Percentiles rank a stretch among this genome's conserved stretches.
Evolutionary conservation across 2,113 vertebrate genomes (phyloP).

Genomic region (Sphaerodactylus townsendi): DNA sequence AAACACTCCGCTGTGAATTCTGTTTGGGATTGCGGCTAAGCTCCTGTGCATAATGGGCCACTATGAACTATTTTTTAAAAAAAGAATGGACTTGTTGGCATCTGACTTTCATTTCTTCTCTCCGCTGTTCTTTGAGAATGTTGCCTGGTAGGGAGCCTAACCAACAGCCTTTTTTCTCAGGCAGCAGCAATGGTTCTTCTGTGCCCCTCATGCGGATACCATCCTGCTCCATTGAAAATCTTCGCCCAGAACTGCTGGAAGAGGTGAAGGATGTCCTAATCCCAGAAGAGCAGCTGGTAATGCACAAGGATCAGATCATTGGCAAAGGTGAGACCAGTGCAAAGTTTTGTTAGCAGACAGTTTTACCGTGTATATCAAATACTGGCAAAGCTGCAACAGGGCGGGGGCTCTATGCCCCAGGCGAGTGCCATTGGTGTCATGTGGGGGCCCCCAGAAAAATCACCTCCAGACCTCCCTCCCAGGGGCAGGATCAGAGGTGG

Average conservation of each 20-base stretch:
- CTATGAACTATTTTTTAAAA: background rate
- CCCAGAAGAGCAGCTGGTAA: conserved; percentile 82
- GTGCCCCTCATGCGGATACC: conserved; percentile 81
- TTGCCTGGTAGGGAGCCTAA: no score
- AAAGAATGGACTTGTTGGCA: background rate
- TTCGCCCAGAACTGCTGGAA: conserved; percentile 83
- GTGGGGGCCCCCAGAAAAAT: no score
- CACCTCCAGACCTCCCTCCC: no score
- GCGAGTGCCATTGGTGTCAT: no score
- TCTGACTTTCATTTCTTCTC: background rate
- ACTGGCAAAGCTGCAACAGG: no score
- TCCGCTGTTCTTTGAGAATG: background rate
- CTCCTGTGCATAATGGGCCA: no score
- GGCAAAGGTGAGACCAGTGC: conserved; percentile 83
- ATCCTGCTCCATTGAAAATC: conserved; percentile 82
- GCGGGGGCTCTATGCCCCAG: no score
- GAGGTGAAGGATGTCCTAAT: conserved; percentile 97
- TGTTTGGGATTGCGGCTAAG: no score
- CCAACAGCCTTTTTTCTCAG: conserved; percentile 61
- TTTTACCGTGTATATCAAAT: background rate
- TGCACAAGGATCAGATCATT: conserved; percentile 86
- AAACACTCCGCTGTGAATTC: no score
- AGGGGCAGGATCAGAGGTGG: no score
- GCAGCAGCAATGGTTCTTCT: conserved; percentile 63
- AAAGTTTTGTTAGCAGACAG: background rate